Conservation (phyloP, 1,140 invertebrate genomes). For the Magallana gigas region DNA sequence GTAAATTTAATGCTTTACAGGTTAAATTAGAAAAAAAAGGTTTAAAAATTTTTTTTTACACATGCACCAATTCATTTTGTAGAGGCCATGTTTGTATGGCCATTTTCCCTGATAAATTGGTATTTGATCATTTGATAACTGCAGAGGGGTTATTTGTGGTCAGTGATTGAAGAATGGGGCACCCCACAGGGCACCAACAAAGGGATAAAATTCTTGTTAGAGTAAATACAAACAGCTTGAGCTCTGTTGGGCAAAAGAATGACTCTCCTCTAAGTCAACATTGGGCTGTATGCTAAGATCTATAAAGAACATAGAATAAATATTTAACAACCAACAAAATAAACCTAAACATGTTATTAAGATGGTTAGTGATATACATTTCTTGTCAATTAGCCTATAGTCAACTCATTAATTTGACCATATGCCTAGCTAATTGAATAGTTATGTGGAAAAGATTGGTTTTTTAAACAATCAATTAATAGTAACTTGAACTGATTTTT, state of each 20-base stretch:
- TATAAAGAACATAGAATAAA: not conserved
- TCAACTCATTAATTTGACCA: not conserved
- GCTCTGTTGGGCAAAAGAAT: not conserved
- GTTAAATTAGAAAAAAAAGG: too few species aligned
- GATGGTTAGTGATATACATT: not conserved
- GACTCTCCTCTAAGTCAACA: not conserved
- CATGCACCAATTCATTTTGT: too few species aligned
- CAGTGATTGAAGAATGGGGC: constrained; percentile 29
- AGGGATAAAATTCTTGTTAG: constrained; percentile 2
- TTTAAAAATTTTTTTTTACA: too few species aligned
- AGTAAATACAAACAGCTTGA: constrained; percentile 13
- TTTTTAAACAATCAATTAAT: not conserved
- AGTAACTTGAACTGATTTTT: not conserved
- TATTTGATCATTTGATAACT: constrained; percentile 29
- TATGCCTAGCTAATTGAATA: not conserved
- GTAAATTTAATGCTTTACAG: too few species aligned
- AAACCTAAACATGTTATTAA: not conserved
- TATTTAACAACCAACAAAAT: constrained; percentile 16
- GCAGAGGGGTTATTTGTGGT: constrained; percentile 23
- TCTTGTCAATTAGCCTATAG: not conserved
- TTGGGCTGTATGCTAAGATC: not conserved
- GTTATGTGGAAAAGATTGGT: not conserved
- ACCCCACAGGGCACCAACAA: constrained; percentile 16
- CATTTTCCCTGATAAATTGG: constrained; percentile 10
- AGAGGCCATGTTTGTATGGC: not conserved